Base-by-base conservation (phyloP, 2,797 vertebrate species). In the Buphagus erythrorhynchus region DNA sequence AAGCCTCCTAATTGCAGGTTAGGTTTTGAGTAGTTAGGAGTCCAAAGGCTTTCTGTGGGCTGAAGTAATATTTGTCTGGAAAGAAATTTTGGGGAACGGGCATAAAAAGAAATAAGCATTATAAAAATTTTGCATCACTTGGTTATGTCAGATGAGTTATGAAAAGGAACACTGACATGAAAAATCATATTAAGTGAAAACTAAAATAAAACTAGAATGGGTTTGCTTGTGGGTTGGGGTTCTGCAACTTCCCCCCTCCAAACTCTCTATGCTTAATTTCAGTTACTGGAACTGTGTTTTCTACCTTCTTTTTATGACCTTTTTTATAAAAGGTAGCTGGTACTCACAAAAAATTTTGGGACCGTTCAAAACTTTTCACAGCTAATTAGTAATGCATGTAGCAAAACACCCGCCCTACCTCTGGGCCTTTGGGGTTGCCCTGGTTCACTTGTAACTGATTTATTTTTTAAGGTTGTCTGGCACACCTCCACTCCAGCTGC, bases 381-480 rank as follows among this genome's bases (percentile, higher is more conserved):
- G 97, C 95, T 97, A 97, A 97, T 97, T 97, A 97, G 96, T 97
- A 97, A 97, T 88, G 94, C 93, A 85, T 97, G 93, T 96, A 97
- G 92, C 94, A 96, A 97, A 97, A 97, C 96, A 97, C 96, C 95
- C 95, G 26, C 95, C 95, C 96, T 97, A 90, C 94, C 87, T 95
- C 93, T 97, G 95, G 94, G 95, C 97, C 85, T 93, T 96, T 80
- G 96, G 92, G 94, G 83, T 94, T 97, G 95, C 80, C 92, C 88
- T 95, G 95, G 95, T 96, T 96, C 95, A 94, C 93, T 97, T 95
- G 96, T 96, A 96, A 96, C 94, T 94, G 97, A 96, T 97, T 97
- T 97, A 95, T 97, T 97, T 97, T 96, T 95, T 93, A 93, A 97
- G 79, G 86, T 94, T 97, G 94, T 97, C 97, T 97, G 96, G 96